phyloP scores from a whole-genome alignment of 2,113 vertebrate genomes.

The Lates calcarifer region DNA sequence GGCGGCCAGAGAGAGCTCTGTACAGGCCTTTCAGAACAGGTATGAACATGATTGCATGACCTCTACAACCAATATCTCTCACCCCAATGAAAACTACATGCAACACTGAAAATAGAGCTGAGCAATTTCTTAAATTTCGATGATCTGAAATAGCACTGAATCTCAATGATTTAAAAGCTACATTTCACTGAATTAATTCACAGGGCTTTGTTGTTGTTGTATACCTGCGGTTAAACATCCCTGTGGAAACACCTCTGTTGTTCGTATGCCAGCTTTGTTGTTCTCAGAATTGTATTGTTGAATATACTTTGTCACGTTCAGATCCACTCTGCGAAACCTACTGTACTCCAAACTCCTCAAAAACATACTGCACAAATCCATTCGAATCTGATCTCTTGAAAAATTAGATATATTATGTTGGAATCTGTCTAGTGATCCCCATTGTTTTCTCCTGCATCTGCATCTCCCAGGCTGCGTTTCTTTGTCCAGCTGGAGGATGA shows the following conservation, averaged over 20 bases:
- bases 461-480: conserved; percentile 87
- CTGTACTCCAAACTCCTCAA: neutral
- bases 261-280: neutral
- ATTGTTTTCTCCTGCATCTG: conserved; percentile 70
- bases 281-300: neutral
- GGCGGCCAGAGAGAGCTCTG: conserved; percentile 85
- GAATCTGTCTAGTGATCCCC: conserved; percentile 57
- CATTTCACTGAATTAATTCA: neutral
- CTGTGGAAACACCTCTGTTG: neutral
- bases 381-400: conserved; percentile 30
- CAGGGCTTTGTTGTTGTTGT: neutral
- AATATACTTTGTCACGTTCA: conserved; percentile 2
- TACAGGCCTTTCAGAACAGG: conserved; percentile 94
- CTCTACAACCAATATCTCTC: neutral
- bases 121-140: neutral
- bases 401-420: conserved; percentile 43
- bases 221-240: neutral
- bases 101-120: neutral
- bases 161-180: neutral
- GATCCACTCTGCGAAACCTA: neutral
- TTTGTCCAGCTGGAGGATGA: conserved; percentile 96
- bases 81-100: neutral
- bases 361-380: conserved; percentile 20
- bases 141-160: neutral
- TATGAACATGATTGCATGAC: conserved; percentile 1